Conservation (phyloP, 1,140 invertebrate species). For the Drepana arcuata region DNA sequence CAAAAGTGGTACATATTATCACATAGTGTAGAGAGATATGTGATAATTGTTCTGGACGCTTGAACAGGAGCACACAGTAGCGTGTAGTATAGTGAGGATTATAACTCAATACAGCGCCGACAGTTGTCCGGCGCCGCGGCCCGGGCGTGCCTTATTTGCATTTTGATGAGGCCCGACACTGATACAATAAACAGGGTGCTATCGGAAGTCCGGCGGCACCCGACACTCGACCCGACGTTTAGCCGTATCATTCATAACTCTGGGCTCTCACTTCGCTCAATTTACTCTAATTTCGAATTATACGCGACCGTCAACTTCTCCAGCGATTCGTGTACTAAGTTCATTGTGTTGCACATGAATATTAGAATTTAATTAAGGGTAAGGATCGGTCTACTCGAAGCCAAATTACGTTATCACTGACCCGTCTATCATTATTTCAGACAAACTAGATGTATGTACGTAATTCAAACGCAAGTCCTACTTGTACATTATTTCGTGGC, state of each 20-base stretch:
- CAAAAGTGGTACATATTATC: too few species aligned
- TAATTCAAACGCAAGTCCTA: not conserved
- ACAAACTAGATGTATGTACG: not conserved
- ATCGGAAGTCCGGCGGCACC: conserved; percentile 18
- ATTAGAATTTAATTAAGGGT: not conserved
- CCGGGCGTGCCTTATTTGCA: conserved; percentile 49
- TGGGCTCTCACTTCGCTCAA: conserved; percentile 37
- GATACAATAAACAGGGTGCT: conserved; percentile 59
- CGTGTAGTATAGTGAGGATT: conserved; percentile 11
- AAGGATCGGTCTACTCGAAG: too few species aligned
- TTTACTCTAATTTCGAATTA: conserved; percentile 41
- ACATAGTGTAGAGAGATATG: too few species aligned
- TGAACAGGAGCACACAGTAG: too few species aligned
- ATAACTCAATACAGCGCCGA: conserved; percentile 54
- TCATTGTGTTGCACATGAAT: not conserved
- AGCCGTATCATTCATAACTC: conserved; percentile 33
- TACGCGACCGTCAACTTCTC: conserved; percentile 3
- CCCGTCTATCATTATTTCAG: not conserved
- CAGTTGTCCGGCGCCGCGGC: conserved; percentile 48
- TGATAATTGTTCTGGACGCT: too few species aligned
- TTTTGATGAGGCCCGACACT: conserved; percentile 61
- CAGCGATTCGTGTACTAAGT: not conserved
- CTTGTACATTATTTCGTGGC: too few species aligned
- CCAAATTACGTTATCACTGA: not conserved
- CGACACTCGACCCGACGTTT: conserved; percentile 28